Percentiles rank a stretch among this genome's conserved stretches.
Evolutionary conservation across 2,888 invertebrate species (phyloP).

Genomic region (Ophraella communa): DNA sequence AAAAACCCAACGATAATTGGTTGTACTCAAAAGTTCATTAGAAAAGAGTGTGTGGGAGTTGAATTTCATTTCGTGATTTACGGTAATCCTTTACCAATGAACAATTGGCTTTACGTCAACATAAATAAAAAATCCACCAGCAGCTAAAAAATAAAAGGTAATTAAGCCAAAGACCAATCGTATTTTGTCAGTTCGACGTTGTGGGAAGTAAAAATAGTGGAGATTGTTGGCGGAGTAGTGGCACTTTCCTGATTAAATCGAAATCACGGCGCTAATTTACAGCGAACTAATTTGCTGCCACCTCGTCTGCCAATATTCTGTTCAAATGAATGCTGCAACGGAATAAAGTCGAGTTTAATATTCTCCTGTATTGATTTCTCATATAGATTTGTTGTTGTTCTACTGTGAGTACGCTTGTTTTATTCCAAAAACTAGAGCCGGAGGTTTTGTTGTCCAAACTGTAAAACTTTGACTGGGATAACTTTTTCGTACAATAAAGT

Average conservation of each 20-base stretch:
- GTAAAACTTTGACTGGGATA: too few relatives aligned
- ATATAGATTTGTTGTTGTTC: neutral
- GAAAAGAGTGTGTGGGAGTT: too few relatives aligned
- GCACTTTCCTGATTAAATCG: neutral
- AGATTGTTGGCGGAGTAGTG: neutral
- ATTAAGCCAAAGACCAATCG: neutral
- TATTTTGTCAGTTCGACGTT: neutral
- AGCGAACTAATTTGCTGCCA: neutral
- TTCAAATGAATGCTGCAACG: neutral
- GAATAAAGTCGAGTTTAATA: neutral
- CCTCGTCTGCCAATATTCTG: neutral
- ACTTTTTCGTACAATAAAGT: too few relatives aligned
- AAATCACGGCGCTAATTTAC: neutral
- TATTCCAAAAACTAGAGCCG: neutral
- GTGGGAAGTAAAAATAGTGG: neutral
- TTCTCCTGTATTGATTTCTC: neutral
- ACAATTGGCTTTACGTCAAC: too few relatives aligned
- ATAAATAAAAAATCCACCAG: neutral
- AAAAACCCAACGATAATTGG: too few relatives aligned
- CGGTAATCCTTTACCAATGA: too few relatives aligned
- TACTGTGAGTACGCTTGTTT: neutral
- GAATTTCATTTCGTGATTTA: too few relatives aligned
- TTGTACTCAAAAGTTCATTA: too few relatives aligned
- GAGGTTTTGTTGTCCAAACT: too few relatives aligned
- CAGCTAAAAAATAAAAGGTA: neutral